Base-by-base conservation (phyloP, 2,888 invertebrate genomes). In the Eudasyphora cyanicolor region DNA sequence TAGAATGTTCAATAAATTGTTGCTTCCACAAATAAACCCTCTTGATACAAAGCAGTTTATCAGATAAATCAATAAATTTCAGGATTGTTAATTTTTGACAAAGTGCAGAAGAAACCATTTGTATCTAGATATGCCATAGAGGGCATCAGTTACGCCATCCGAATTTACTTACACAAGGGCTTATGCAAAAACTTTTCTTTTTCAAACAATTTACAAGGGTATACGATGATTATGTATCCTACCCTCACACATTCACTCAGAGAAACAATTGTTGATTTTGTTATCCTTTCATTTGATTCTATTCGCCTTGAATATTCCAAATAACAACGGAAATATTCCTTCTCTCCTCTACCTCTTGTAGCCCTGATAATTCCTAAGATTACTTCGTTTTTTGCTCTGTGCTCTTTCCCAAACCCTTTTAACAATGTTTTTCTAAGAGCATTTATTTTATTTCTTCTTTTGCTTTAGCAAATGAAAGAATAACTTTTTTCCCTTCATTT, bases 61-160 rank as follows among this genome's bases (percentile, higher is more conserved):
- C 64, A 64, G 64, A 67, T 17, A 67, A 38, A 42, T 67, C 67
- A 12, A 67, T 42, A 67, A 67, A 67, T 67, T 67, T 19, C 42
- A 21, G 42, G 35, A 67, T 67, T n/a, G 19, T 67, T 42, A n/a
- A n/a, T 67, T 42, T 35, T 38, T 1, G 42, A 42, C 24, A 24
- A 67, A 21, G 38, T 8, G 7, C 38, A 38, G 42, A 38, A 21
- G 67, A 21, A 67, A 19, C 12, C 8, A 64, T 35, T 42, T 42
- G 38, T 21, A 24, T 67, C 24, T n/a, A n/a, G 42, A 67, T n/a
- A n/a, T 24, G 42, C 42, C 21, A 21, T 67, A 42, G 14, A 38
- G 24, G 17, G 67, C 67, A 67, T 42, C 67, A 42, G 67, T 67
- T 67, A 67, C 42, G 42, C 21, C 67, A 38, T 67, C 8, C n/a